Evolutionary conservation across 2,113 vertebrate species (phyloP).

Genomic region (Scomber japonicus): DNA sequence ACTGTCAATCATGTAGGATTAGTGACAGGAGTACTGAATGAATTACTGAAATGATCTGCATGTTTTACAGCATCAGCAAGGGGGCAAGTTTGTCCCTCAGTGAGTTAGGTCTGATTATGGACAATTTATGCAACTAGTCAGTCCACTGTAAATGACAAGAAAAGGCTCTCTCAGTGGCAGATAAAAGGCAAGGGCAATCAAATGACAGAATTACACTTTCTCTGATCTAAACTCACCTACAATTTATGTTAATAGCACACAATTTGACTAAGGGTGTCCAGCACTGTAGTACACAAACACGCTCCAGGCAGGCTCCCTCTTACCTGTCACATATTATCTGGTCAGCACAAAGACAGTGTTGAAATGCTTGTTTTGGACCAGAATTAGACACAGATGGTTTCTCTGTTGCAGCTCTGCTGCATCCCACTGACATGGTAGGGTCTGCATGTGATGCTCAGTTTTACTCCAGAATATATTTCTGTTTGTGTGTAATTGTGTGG

Average conservation of each 20-base stretch:
- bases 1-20: conserved; percentile 30
- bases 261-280: conserved; percentile 5
- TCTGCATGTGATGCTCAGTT: conserved; percentile 1
- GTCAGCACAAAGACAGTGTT: conserved; percentile 29
- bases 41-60: conserved; percentile 12
- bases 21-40: conserved; percentile 19
- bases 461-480: conserved; percentile 12
- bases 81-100: not conserved
- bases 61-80: conserved; percentile 30
- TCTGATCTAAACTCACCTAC: conserved; percentile 8
- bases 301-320: conserved; percentile 29
- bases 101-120: conserved; percentile 16
- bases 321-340: conserved; percentile 60
- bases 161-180: conserved; percentile 17
- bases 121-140: conserved; percentile 1
- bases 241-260: conserved; percentile 4
- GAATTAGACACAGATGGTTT: conserved; percentile 82
- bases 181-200: conserved; percentile 43
- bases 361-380: conserved; percentile 61
- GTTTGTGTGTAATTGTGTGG: conserved; percentile 8
- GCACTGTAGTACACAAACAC: conserved; percentile 21
- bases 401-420: conserved; percentile 71
- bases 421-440: conserved; percentile 45
- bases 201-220: conserved; percentile 40
- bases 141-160: conserved; percentile 51